These are phyloP conservation scores for Paralichthys olivaceus DNA, from an alignment of 2,113 vertebrate species.

Conservation along the genomic window DNA sequence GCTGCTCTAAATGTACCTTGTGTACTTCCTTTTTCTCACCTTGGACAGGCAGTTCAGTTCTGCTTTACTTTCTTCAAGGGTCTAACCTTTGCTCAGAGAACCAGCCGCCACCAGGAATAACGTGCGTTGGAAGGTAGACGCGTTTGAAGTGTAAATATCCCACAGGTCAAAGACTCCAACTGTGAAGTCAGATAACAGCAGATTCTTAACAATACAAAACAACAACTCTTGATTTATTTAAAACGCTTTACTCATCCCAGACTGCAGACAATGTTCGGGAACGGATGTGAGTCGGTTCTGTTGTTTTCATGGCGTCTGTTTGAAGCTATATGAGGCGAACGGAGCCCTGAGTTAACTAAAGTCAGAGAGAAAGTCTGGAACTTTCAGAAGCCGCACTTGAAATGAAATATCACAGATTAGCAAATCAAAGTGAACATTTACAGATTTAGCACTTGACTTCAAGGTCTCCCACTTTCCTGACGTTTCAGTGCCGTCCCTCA, in stretches of 20 bases:
- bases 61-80: conserved; percentile 45
- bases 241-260: conserved; percentile 49
- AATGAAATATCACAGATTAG: conserved; percentile 17
- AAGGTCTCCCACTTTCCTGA: background rate
- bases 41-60: conserved; percentile 9
- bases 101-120: conserved; percentile 26
- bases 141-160: conserved; percentile 74
- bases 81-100: conserved; percentile 30
- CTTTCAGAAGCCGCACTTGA: conserved; percentile 4
- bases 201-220: conserved; percentile 51
- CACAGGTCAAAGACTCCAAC: conserved; percentile 61
- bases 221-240: conserved; percentile 58
- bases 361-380: conserved; percentile 11
- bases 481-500: background rate
- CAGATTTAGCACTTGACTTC: background rate
- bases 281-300: conserved; percentile 36
- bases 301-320: conserved; percentile 10
- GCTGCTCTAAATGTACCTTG: no score
- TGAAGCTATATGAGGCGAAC: conserved; percentile 51
- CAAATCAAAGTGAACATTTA: background rate
- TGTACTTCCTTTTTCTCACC: no score
- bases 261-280: conserved; percentile 41
- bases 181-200: conserved; percentile 44
- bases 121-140: conserved; percentile 32
- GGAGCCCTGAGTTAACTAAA: conserved; percentile 24